These are phyloP conservation scores for Rhagonycha fulva DNA, from an alignment of 2,888 invertebrate genomes.

Conservation along the genomic window DNA sequence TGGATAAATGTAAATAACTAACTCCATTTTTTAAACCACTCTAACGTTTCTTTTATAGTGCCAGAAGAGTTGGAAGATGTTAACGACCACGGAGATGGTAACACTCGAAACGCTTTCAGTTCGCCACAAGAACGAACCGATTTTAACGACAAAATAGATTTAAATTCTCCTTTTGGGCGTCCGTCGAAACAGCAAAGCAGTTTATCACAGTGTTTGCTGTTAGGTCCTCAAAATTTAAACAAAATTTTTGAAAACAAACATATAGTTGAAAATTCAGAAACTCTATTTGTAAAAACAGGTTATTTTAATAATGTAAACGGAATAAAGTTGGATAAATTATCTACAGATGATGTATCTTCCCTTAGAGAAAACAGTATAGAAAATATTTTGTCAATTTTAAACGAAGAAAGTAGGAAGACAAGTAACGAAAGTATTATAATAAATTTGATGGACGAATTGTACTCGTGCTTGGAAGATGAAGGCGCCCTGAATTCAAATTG, in stretches of 20 bases:
- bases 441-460: conserved; percentile 48
- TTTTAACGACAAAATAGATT: conserved; percentile 37
- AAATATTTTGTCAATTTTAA: conserved; percentile 35
- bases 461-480: conserved; percentile 52
- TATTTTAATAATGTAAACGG: conserved; percentile 43
- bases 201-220: conserved; percentile 50
- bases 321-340: conserved; percentile 25
- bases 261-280: conserved; percentile 53
- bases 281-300: conserved; percentile 51
- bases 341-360: conserved; percentile 25
- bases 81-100: conserved; percentile 26
- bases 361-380: conserved; percentile 43
- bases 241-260: conserved; percentile 55
- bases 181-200: conserved; percentile 47
- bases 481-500: conserved; percentile 51
- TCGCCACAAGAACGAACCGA: conserved; percentile 55
- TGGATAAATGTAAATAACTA: conserved; percentile 51
- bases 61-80: conserved; percentile 56
- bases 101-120: conserved; percentile 51
- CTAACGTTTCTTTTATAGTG: conserved; percentile 45
- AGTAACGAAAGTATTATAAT: conserved; percentile 45
- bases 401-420: conserved; percentile 33
- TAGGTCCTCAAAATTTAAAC: conserved; percentile 53
- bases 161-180: conserved; percentile 45
- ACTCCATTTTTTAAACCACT: conserved; percentile 1